These are phyloP conservation scores for Campopleginae sp. DNA, from an alignment of 2,888 invertebrate species.

Conservation along the genomic window DNA sequence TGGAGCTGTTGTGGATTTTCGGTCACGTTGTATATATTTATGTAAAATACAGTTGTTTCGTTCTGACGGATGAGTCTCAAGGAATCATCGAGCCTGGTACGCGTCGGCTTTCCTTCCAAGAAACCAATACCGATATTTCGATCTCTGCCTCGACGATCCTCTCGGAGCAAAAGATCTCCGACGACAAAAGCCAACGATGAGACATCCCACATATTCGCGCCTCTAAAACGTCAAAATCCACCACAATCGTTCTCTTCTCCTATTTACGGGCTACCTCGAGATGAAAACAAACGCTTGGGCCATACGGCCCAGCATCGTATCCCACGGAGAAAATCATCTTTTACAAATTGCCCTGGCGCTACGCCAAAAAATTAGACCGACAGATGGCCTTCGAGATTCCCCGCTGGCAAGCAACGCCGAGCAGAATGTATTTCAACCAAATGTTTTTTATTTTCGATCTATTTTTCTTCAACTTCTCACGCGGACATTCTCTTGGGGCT, in stretches of 20 bases:
- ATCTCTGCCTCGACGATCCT: neutral
- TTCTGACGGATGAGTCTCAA: conserved; percentile 33
- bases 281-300: neutral
- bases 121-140: conserved; percentile 42
- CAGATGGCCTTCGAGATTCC: conserved; percentile 3
- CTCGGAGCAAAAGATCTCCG: neutral
- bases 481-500: too few relatives aligned
- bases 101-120: conserved; percentile 56
- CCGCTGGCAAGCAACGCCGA: neutral
- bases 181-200: conserved; percentile 1
- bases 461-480: neutral
- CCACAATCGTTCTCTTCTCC: neutral
- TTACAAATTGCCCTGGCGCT: conserved; percentile 30
- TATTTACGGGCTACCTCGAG: neutral
- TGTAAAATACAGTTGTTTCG: conserved; percentile 30
- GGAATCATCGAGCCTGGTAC: conserved; percentile 27
- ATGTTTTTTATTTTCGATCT: neutral
- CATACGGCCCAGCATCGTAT: neutral
- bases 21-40: conserved; percentile 4
- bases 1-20: neutral
- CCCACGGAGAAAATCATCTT: neutral
- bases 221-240: neutral
- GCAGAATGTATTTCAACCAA: neutral
- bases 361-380: conserved; percentile 14
- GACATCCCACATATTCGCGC: conserved; percentile 18